phyloP scores from a whole-genome alignment of 2,113 vertebrate species.

The Clarias batrachus region DNA sequence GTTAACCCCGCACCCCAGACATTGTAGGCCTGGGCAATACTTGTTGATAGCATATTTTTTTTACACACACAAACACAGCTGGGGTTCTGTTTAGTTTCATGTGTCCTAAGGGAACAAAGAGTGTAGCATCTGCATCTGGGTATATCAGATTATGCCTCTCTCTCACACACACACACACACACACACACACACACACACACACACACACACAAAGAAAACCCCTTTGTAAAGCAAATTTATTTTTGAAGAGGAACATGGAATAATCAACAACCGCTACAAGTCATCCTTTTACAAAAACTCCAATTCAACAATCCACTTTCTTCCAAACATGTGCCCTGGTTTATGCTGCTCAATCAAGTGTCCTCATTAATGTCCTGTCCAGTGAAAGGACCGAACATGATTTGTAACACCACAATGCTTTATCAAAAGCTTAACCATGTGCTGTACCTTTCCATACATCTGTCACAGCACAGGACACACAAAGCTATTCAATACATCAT shows the following conservation, averaged over 20 bases:
- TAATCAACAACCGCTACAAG: background rate
- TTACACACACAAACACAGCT: slow-evolving; percentile 28
- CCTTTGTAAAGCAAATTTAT: background rate
- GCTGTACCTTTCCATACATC: background rate
- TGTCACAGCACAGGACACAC: background rate
- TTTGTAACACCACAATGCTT: slow-evolving; percentile 4
- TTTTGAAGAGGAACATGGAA: background rate
- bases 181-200: background rate
- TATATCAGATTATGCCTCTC: slow-evolving; percentile 37
- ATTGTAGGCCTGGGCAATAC: background rate
- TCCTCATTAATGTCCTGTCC: background rate
- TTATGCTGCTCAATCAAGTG: background rate
- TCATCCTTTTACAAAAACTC: background rate
- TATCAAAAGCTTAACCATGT: slow-evolving; percentile 17
- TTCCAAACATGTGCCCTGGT: background rate
- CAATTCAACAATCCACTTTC: background rate
- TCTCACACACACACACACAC: background rate
- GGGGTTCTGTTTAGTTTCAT: slow-evolving; percentile 33
- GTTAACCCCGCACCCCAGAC: background rate
- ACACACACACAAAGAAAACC: background rate
- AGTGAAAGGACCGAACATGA: background rate
- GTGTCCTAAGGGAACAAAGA: slow-evolving; percentile 28
- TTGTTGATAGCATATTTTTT: background rate
- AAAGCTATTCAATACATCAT: background rate
- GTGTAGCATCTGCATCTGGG: slow-evolving; percentile 27